These are phyloP conservation scores for Pachycephala philippinensis DNA, from an alignment of 2,113 vertebrate genomes.

Conservation along the genomic window DNA sequence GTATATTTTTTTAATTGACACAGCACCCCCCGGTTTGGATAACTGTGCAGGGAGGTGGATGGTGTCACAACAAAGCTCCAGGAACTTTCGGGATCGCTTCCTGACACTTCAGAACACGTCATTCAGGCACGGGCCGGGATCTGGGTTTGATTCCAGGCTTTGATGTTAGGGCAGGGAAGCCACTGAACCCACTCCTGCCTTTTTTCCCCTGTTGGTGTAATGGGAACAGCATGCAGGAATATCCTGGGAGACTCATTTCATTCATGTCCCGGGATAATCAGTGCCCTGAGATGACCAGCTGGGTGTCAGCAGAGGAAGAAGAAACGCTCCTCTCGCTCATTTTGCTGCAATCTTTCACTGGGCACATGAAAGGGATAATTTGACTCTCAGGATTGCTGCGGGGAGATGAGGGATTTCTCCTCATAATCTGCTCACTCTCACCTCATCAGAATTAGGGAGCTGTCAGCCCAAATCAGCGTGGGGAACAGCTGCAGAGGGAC, in stretches of 20 bases:
- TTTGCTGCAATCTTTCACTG: constrained; percentile 22
- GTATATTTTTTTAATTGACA: constrained; percentile 24
- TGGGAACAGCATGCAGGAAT: constrained; percentile 29
- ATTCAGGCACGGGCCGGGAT: not conserved
- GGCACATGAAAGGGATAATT: constrained; percentile 57
- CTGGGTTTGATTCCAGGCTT: constrained; percentile 53
- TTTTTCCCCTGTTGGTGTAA: not conserved
- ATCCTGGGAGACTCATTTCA: constrained; percentile 27
- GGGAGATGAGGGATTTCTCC: constrained; percentile 36
- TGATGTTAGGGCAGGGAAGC: not conserved
- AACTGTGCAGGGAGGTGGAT: not conserved
- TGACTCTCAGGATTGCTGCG: not conserved
- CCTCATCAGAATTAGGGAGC: constrained; percentile 51
- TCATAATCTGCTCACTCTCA: constrained; percentile 49
- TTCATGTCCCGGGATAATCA: not conserved
- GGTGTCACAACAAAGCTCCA: constrained; percentile 13
- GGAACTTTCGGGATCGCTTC: not conserved
- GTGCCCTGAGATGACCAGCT: constrained; percentile 1
- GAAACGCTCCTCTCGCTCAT: not conserved
- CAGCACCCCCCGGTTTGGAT: not conserved
- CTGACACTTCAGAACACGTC: not conserved
- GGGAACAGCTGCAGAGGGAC: not conserved
- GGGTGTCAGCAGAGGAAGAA: constrained; percentile 39
- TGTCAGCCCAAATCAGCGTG: constrained; percentile 3
- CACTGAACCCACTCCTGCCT: not conserved